Percentiles rank a stretch among this genome's conserved stretches.
These are phyloP conservation scores for Apocrypta bakeri DNA, from an alignment of 1,140 invertebrate genomes.

Conservation along the genomic window DNA sequence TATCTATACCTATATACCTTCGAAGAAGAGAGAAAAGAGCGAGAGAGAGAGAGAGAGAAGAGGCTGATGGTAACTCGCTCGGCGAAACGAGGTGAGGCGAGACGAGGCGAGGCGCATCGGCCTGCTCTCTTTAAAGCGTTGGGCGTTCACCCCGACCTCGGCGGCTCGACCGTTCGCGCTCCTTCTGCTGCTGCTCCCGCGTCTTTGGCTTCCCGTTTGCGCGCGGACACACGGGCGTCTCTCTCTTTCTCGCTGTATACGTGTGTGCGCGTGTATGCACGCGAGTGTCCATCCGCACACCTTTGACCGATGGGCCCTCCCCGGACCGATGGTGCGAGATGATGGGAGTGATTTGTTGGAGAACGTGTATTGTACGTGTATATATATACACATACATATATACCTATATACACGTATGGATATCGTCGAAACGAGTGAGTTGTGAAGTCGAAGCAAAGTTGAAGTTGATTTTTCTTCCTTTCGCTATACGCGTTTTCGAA, in stretches of 20 bases:
- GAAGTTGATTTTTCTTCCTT: too few relatives aligned
- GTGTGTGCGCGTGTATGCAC: background rate
- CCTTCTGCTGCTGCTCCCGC: conserved; percentile 50
- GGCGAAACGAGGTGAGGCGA: conserved; percentile 60
- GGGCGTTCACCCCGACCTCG: conserved; percentile 74
- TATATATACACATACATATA: too few relatives aligned
- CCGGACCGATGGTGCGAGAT: too few relatives aligned
- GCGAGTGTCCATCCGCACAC: background rate
- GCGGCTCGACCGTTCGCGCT: conserved; percentile 57
- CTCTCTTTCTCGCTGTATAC: too few relatives aligned
- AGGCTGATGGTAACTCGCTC: conserved; percentile 1
- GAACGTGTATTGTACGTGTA: background rate
- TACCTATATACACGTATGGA: too few relatives aligned
- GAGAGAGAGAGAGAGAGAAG: background rate
- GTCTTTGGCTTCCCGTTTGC: conserved; percentile 15
- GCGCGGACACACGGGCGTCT: too few relatives aligned
- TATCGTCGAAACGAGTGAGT: too few relatives aligned
- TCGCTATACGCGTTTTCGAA: too few relatives aligned
- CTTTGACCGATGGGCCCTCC: conserved; percentile 22
- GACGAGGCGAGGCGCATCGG: conserved; percentile 65
- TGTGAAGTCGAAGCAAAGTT: too few relatives aligned
- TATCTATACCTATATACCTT: background rate
- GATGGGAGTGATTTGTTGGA: background rate
- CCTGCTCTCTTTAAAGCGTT: conserved; percentile 72
- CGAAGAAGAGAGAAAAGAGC: conserved; percentile 51